phyloP scores from a whole-genome alignment of 2,888 invertebrate genomes.

The Tuberolachnus salignus region DNA sequence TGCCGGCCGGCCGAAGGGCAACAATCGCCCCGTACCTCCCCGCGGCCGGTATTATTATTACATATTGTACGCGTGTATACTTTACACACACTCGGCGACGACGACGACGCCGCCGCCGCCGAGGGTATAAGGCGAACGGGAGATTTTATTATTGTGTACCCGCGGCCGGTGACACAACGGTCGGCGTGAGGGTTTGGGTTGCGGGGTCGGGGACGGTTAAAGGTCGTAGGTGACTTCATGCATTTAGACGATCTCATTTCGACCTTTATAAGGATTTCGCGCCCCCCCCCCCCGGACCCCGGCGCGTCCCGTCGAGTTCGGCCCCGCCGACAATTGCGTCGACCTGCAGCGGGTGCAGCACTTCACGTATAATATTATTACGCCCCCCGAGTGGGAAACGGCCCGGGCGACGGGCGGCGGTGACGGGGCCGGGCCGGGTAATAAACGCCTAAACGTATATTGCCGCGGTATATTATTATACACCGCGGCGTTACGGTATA shows the following conservation, averaged over 20 bases:
- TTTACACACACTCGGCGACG: too few species aligned
- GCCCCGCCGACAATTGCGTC: slow-evolving; percentile 36
- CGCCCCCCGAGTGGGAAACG: background rate
- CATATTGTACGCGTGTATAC: background rate
- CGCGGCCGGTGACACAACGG: background rate
- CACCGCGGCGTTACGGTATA: too few species aligned
- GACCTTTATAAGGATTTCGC: slow-evolving; percentile 30
- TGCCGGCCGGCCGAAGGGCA: background rate
- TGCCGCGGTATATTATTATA: background rate
- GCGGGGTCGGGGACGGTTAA: slow-evolving; percentile 6
- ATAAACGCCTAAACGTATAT: slow-evolving; percentile 30
- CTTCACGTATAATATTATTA: too few species aligned
- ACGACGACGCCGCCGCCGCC: too few species aligned
- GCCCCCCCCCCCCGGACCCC: background rate
- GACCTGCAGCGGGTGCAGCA: background rate
- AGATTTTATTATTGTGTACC: background rate
- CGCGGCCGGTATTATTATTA: background rate
- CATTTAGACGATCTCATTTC: slow-evolving; percentile 57
- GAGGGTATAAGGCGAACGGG: background rate
- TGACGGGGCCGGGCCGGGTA: background rate
- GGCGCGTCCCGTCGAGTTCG: background rate
- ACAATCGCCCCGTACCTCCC: too few species aligned
- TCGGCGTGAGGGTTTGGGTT: background rate
- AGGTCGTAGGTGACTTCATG: slow-evolving; percentile 49
- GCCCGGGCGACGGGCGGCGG: background rate